phyloP scores from a whole-genome alignment of 2,888 invertebrate genomes.

The Tiliacea citrago region DNA sequence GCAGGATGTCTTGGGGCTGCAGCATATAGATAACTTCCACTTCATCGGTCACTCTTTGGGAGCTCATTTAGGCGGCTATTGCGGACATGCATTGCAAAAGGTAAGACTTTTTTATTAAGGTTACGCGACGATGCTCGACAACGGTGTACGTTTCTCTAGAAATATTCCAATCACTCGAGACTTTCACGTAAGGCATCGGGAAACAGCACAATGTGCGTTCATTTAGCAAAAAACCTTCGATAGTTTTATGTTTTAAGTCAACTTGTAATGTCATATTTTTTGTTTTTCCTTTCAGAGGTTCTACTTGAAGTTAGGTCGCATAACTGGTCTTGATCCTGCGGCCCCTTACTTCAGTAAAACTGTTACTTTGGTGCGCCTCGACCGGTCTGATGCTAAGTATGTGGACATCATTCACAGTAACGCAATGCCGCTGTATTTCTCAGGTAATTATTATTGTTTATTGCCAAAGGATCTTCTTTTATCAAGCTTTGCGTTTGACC shows the following conservation, averaged over 20 bases:
- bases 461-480: no score
- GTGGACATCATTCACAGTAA: conserved; percentile 98
- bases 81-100: conserved; percentile 94
- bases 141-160: neutral
- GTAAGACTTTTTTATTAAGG: conserved; percentile 75
- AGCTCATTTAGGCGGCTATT: conserved; percentile 95
- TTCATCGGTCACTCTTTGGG: conserved; percentile 97
- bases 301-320: conserved; percentile 93
- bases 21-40: conserved; percentile 93
- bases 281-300: conserved; percentile 88
- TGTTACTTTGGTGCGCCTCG: conserved; percentile 95
- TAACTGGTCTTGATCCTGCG: conserved; percentile 97
- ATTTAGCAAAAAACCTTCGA: no score
- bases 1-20: conserved; percentile 89
- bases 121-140: no score
- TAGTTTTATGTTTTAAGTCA: neutral
- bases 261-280: neutral
- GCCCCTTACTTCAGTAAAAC: conserved; percentile 97
- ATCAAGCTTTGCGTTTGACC: no score
- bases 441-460: conserved; percentile 66
- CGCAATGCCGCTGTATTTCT: conserved; percentile 93
- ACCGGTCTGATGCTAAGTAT: conserved; percentile 96
- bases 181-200: no score
- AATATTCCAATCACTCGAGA: neutral
- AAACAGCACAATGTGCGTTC: no score